phyloP scores from a whole-genome alignment of 37 sponge, comb jelly and placozoan genomes.

The Lycopodina hypogea region DNA sequence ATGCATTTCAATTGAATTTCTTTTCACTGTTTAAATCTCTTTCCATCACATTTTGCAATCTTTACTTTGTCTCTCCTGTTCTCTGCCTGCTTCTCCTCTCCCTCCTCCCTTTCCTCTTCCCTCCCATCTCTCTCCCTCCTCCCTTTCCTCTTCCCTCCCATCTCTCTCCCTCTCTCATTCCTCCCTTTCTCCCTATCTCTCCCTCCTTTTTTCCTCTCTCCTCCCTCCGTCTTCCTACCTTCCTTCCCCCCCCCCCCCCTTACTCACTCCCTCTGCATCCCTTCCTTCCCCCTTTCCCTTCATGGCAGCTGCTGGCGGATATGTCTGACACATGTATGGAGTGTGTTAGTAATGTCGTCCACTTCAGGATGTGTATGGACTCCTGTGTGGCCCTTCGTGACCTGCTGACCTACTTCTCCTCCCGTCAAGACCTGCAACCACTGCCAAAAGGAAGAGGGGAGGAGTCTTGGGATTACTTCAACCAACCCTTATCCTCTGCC shows the following conservation, averaged over 20 bases:
- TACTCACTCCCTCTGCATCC: neutral
- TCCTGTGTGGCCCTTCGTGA: conserved; percentile 81
- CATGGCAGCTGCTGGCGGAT: conserved; percentile 28
- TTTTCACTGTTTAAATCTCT: too few species aligned
- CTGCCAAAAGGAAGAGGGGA: neutral
- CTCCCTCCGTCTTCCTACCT: neutral
- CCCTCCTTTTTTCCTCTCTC: too few species aligned
- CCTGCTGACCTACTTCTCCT: conserved; percentile 74
- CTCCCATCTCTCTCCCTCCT: neutral
- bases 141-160: neutral
- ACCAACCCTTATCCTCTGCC: neutral
- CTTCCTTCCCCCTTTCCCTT: neutral
- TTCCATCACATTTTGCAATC: too few species aligned
- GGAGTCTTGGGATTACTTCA: conserved; percentile 13
- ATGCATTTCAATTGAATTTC: too few species aligned
- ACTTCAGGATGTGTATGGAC: conserved; percentile 89
- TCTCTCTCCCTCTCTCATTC: too few species aligned
- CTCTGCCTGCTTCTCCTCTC: too few species aligned
- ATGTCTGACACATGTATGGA: conserved; percentile 64
- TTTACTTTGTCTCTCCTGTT: too few species aligned
- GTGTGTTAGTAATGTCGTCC: conserved; percentile 65
- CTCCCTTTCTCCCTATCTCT: too few species aligned
- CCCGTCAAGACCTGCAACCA: conserved; percentile 55
- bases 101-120: neutral
- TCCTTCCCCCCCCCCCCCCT: neutral